phyloP scores from a whole-genome alignment of 2,113 vertebrate genomes.

The Euleptes europaea region DNA sequence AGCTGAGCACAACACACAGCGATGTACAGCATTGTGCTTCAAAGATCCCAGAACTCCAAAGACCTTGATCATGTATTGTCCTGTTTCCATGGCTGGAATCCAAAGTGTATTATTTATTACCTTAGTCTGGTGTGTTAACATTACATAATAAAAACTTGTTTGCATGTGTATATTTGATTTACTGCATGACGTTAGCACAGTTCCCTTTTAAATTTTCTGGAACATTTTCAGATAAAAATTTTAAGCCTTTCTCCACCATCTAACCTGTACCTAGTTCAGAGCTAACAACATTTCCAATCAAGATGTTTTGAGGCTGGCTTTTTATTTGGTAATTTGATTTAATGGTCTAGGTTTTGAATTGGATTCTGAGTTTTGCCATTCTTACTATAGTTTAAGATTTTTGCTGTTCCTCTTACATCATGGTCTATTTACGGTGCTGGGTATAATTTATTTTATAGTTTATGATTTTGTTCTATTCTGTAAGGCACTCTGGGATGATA shows the following conservation, averaged over 20 bases:
- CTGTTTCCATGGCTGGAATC: not conserved
- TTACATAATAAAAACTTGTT: not conserved
- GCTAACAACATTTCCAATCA: not conserved
- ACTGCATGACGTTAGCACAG: too few relatives aligned
- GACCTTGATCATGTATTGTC: not conserved
- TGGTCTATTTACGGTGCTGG: not conserved
- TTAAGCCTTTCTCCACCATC: not conserved
- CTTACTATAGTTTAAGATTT: not conserved
- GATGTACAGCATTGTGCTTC: not conserved
- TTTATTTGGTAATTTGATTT: conserved; percentile 5
- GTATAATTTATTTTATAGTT: conserved; percentile 1
- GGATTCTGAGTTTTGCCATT: not conserved
- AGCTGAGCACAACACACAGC: not conserved
- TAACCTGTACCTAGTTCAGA: not conserved
- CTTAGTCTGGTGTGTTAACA: not conserved
- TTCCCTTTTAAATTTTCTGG: not conserved
- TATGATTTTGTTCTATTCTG: conserved; percentile 30
- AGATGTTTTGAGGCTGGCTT: not conserved
- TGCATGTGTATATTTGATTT: not conserved
- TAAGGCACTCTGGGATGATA: conserved; percentile 2
- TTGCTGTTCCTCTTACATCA: not conserved
- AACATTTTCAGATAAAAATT: not conserved
- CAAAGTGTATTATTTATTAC: not conserved
- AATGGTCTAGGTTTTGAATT: not conserved
- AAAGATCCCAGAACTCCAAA: not conserved